A percentile compares a stretch with the other conserved stretches of the same genome.
These are phyloP conservation scores for Acrocephalus arundinaceus DNA, from an alignment of 2,113 vertebrate genomes.

Conservation along the genomic window DNA sequence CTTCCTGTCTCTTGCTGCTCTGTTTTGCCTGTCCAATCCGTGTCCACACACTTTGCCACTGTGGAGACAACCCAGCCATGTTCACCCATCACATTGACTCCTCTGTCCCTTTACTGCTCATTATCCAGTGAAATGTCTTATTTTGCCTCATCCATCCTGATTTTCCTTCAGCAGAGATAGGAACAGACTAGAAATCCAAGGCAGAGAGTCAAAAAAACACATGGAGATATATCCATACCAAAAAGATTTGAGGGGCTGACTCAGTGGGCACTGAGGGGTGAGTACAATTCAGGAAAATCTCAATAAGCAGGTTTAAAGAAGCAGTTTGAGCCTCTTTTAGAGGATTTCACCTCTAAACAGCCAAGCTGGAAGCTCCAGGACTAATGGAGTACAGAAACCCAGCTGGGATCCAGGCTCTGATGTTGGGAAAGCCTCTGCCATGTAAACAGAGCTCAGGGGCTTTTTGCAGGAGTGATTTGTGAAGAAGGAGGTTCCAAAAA, in stretches of 20 bases:
- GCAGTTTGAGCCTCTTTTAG: not conserved
- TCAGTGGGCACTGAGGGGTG: not conserved
- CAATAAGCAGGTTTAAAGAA: not conserved
- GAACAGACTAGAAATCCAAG: not conserved
- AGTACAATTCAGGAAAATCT: not conserved
- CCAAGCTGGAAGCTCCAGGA: not conserved
- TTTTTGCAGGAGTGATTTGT: not conserved
- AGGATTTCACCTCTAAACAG: not conserved
- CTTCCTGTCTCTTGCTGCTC: conserved; percentile 64
- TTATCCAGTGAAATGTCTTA: not conserved
- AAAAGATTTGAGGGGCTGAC: not conserved
- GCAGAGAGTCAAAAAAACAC: not conserved
- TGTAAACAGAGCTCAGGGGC: not conserved
- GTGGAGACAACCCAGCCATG: conserved; percentile 6
- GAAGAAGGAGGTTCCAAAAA: not conserved
- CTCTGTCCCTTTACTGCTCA: not conserved
- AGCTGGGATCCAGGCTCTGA: not conserved
- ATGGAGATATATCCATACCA: not conserved
- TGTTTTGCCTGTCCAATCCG: conserved; percentile 58
- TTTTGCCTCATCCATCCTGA: not conserved
- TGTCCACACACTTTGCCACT: conserved; percentile 39
- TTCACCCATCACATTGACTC: conserved; percentile 34
- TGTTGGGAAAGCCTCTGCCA: rapidly evolving
- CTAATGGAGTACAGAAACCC: not conserved
- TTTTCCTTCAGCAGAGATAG: not conserved